These are phyloP conservation scores for Saccostrea glomerata DNA, from an alignment of 1,140 invertebrate genomes.

Conservation along the genomic window DNA sequence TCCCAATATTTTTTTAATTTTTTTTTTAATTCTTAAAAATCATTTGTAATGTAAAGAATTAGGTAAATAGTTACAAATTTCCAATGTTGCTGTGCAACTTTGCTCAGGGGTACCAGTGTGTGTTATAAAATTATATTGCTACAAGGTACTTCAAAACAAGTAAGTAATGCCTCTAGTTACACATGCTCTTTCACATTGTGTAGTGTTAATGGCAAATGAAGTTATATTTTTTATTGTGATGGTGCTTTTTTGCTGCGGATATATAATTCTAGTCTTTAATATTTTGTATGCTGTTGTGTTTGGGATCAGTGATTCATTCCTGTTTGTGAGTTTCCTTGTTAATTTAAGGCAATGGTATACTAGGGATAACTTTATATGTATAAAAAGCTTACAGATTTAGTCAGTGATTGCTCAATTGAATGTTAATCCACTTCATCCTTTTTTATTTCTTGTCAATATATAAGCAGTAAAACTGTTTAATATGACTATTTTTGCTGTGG, in stretches of 20 bases:
- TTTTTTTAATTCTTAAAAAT: too few relatives aligned
- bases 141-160: neutral
- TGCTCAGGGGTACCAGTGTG: neutral
- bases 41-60: too few relatives aligned
- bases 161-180: neutral
- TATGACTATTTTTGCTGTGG: neutral
- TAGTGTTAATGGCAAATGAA: neutral
- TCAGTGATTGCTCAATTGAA: neutral
- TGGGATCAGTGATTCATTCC: neutral
- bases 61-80: neutral
- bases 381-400: neutral
- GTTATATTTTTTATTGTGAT: constrained; percentile 8
- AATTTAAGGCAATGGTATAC: neutral
- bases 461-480: neutral
- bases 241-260: constrained; percentile 5
- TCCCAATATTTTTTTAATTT: too few relatives aligned
- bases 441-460: neutral
- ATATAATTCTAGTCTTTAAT: neutral
- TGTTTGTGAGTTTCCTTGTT: neutral
- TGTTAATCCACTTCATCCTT: neutral
- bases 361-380: neutral
- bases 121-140: neutral
- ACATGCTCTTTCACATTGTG: neutral
- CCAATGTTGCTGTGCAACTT: neutral
- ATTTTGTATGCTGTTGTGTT: neutral